Evolutionary conservation across 23 tunicate species (phyloP).

Genomic region (Trididemnum nubilum): DNA sequence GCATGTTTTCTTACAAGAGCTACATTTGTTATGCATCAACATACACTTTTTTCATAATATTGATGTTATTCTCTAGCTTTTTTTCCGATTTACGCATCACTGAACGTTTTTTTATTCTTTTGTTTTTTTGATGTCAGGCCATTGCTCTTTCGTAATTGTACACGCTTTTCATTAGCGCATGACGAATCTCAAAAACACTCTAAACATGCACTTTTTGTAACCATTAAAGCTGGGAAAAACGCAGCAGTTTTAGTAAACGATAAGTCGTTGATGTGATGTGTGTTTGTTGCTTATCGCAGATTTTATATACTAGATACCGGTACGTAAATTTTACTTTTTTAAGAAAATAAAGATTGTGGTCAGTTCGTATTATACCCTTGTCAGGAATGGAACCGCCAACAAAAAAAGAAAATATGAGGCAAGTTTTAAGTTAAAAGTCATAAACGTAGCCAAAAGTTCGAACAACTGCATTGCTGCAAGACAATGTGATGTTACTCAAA

Average conservation of each 20-base stretch:
- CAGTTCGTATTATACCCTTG: slow-evolving; percentile 23
- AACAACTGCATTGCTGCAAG: slow-evolving; percentile 21
- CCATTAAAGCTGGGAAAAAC: slow-evolving; percentile 16
- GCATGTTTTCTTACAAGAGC: slow-evolving; percentile 22
- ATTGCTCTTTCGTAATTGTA: slow-evolving; percentile 18
- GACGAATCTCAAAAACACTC: slow-evolving; percentile 16
- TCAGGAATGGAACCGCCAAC: slow-evolving; percentile 30
- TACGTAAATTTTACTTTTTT: slow-evolving; percentile 11
- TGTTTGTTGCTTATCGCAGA: slow-evolving; percentile 25
- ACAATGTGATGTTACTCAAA: slow-evolving; percentile 13
- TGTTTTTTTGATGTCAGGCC: slow-evolving; percentile 20
- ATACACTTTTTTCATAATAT: slow-evolving; percentile 17
- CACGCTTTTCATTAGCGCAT: too few relatives aligned
- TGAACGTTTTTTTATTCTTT: slow-evolving; percentile 18
- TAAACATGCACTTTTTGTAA: slow-evolving; percentile 21
- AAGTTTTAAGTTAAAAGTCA: slow-evolving; percentile 14
- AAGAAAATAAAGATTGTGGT: slow-evolving; percentile 21
- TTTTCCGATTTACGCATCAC: slow-evolving; percentile 25
- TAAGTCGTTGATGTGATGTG: slow-evolving; percentile 28
- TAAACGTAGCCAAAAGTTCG: slow-evolving; percentile 21
- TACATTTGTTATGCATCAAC: slow-evolving; percentile 20
- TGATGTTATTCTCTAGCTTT: slow-evolving; percentile 24
- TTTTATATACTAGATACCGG: slow-evolving; percentile 18
- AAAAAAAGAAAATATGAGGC: slow-evolving; percentile 21
- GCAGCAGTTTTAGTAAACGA: slow-evolving; percentile 11